Conservation (phyloP, 1,140 invertebrate species). For the Aporrectodea caliginosa region DNA sequence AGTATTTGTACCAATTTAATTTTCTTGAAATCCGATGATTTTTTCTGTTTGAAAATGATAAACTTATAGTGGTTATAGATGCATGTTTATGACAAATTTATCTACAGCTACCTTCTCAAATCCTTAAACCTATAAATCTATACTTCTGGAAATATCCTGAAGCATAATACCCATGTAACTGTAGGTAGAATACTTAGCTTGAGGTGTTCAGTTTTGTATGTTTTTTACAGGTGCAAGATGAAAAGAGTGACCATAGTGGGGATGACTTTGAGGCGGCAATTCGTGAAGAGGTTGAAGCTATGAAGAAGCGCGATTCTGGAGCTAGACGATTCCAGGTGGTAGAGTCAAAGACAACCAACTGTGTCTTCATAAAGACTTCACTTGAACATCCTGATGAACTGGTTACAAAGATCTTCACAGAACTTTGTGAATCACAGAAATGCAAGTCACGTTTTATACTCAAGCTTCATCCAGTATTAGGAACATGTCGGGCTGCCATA, state of each 20-base stretch:
- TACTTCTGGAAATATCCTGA: no score
- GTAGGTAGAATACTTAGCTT: no score
- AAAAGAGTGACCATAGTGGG: conserved; percentile 27
- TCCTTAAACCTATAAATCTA: no score
- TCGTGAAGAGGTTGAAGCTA: conserved; percentile 63
- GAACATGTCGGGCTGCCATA: conserved; percentile 72
- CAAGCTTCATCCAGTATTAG: conserved; percentile 73
- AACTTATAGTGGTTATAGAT: no score
- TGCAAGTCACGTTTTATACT: conserved; percentile 76
- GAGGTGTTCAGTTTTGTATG: no score
- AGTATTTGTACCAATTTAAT: no score
- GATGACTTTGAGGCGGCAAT: conserved; percentile 56
- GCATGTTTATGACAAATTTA: no score
- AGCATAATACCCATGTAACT: no score
- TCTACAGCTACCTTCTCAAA: no score
- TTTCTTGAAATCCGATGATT: no score
- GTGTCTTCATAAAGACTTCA: conserved; percentile 76
- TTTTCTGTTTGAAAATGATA: no score
- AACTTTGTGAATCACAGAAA: conserved; percentile 72
- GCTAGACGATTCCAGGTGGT: conserved; percentile 59
- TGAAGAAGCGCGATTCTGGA: conserved; percentile 46
- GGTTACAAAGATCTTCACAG: conserved; percentile 67
- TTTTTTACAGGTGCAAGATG: background rate
- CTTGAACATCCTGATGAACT: conserved; percentile 69
- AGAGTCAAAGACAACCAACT: conserved; percentile 73